phyloP scores from a whole-genome alignment of 2,113 vertebrate species.

The Carassius carassius region DNA sequence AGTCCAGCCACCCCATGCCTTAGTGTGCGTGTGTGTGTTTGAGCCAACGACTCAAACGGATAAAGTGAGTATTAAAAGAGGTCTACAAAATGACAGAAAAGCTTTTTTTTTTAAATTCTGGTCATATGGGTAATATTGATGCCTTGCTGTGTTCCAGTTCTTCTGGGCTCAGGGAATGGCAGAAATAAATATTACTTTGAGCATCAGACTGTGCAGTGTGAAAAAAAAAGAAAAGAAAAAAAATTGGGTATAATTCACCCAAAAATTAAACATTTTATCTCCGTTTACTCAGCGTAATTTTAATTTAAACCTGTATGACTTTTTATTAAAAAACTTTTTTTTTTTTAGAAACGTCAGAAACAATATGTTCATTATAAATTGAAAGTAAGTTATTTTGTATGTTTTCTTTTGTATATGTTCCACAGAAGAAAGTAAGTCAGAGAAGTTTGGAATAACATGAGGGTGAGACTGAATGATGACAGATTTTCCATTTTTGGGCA shows the following conservation, averaged over 20 bases:
- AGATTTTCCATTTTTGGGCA: neutral
- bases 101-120: neutral
- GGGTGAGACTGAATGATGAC: neutral
- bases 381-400: too few species aligned
- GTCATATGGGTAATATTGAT: neutral
- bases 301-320: too few species aligned
- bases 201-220: too few species aligned
- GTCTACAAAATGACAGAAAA: neutral
- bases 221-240: too few species aligned
- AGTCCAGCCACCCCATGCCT: neutral
- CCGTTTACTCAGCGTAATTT: too few species aligned
- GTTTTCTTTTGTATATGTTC: too few species aligned
- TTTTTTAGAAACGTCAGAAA: neutral
- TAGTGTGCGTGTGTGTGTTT: conserved; percentile 14
- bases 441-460: neutral
- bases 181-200: neutral
- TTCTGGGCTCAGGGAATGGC: neutral
- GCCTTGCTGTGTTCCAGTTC: neutral
- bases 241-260: too few species aligned
- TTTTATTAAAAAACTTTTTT: too few species aligned
- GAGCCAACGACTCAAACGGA: neutral
- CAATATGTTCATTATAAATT: neutral
- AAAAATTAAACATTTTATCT: too few species aligned
- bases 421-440: neutral
- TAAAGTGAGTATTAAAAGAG: neutral